Evolutionary conservation across 2,888 invertebrate genomes (phyloP), one percentile per base, ranked within the genome.

Genomic region (Xanthia togata): DNA sequence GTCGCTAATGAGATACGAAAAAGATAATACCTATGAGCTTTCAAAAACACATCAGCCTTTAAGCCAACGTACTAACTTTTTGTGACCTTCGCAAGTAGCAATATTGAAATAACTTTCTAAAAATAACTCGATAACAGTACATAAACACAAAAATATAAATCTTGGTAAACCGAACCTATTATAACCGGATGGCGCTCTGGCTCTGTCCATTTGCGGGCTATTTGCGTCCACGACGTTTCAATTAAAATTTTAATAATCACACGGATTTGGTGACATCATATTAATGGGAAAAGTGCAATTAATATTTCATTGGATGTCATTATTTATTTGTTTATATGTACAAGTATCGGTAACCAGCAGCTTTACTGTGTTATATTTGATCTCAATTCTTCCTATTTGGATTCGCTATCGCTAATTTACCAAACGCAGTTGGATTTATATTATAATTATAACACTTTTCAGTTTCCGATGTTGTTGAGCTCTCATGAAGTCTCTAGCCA

Each of bases 161-260:
- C 53, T 41, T 31, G 55, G 62, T 67, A 14, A 38, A 63, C 62
- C 50, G 20, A 67, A 31, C 41, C 55, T 12, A 55, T 44, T 44
- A 4, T 38, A 50, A n/a, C 35, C 9, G 5, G 12, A n/a, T 12
- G 41, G 31, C 41, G 3, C 35, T n/a, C 23, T 38, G 23, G 41
- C 20, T 41, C 20, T 57, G 35, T 63, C n/a, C 50, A 41, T 26
- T 41, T 23, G 31, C 67, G 78, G 68, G 26, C 31, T 63, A 44
- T 44, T 50, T 31, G 26, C 50, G 47, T 1, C 35, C 64, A 63
- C 77, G 47, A 63, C 77, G 47, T 44, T 78, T 59, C 44, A 78
- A 82, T 83, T 79, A 78, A 83, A 82, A 78, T 69, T 26, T 20
- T 35, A 35, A 47, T 47, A 26, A 31, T 70, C 38, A 44, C n/a